Conservation (phyloP, 1,140 invertebrate species). For the Kradibia gibbosae region DNA sequence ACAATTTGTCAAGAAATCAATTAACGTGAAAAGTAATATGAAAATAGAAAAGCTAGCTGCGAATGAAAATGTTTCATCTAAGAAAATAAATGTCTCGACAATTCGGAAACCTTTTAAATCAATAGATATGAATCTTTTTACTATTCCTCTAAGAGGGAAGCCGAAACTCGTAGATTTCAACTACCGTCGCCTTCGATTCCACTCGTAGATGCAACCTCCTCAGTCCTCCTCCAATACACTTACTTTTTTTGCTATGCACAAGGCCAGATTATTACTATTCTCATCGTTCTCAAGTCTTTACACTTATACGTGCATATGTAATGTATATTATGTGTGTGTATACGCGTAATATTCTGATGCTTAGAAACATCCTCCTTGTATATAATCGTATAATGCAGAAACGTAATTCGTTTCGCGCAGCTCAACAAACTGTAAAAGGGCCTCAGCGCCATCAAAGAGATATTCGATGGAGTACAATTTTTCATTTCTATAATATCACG, state of each 20-base stretch:
- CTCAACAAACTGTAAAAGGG: not conserved
- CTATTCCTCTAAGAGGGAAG: not conserved
- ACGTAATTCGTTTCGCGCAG: not conserved
- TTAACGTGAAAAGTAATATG: not conserved
- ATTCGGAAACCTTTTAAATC: conserved; percentile 55
- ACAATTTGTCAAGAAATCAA: not conserved
- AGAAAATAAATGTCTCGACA: conserved; percentile 44
- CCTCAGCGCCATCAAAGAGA: not conserved
- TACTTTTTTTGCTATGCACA: not conserved
- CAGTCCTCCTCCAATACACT: conserved; percentile 1
- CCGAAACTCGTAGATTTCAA: conserved; percentile 30
- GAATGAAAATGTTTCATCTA: not conserved
- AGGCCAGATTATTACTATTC: conserved; percentile 27
- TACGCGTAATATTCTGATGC: conserved; percentile 20
- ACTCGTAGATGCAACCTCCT: not conserved
- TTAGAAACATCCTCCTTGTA: too few species aligned
- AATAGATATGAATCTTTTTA: conserved; percentile 28
- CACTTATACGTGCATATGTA: too few species aligned
- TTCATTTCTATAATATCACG: not conserved
- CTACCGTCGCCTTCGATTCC: not conserved
- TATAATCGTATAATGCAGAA: too few species aligned
- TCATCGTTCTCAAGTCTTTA: not conserved
- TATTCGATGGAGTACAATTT: not conserved
- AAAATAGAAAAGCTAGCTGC: too few species aligned
- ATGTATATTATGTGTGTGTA: too few species aligned